A percentile compares a stretch with the other conserved stretches of the same genome.
Conservation (phyloP, 2,888 invertebrate species). For the Meiosimyza platycephala region DNA sequence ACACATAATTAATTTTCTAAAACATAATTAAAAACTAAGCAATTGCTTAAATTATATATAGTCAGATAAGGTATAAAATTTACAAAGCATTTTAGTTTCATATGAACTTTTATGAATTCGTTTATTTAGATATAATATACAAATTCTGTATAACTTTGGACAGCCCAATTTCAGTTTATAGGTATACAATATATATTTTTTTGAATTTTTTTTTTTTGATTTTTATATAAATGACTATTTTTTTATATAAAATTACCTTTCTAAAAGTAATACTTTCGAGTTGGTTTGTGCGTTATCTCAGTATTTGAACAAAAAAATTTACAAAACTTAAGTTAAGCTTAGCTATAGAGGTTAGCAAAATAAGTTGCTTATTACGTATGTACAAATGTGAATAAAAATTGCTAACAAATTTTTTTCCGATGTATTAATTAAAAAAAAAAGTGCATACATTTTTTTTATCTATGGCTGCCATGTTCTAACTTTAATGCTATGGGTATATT, state of each 20-base stretch:
- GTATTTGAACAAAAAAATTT: neutral
- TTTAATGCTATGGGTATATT: neutral
- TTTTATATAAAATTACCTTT: slow-evolving; percentile 9
- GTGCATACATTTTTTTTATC: neutral
- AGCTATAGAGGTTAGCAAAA: slow-evolving; percentile 5
- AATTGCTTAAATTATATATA: too few species aligned
- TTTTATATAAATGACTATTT: too few species aligned
- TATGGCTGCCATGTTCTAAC: neutral
- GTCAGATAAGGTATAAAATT: too few species aligned
- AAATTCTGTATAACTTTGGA: too few species aligned
- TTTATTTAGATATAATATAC: too few species aligned
- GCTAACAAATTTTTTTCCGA: neutral
- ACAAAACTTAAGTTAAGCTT: slow-evolving; percentile 9
- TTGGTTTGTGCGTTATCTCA: slow-evolving; percentile 9
- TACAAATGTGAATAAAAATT: slow-evolving; percentile 6
- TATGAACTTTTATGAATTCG: too few species aligned
- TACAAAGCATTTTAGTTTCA: too few species aligned
- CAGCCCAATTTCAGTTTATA: too few species aligned
- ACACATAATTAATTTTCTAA: too few species aligned
- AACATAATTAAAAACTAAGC: too few species aligned
- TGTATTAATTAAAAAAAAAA: neutral
- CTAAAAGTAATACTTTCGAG: slow-evolving; percentile 34
- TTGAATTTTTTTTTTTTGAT: too few species aligned
- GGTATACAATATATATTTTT: too few species aligned
- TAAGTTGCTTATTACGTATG: neutral